Conservation (phyloP, 2,113 vertebrate species). For the Psittacula cyanocephala region DNA sequence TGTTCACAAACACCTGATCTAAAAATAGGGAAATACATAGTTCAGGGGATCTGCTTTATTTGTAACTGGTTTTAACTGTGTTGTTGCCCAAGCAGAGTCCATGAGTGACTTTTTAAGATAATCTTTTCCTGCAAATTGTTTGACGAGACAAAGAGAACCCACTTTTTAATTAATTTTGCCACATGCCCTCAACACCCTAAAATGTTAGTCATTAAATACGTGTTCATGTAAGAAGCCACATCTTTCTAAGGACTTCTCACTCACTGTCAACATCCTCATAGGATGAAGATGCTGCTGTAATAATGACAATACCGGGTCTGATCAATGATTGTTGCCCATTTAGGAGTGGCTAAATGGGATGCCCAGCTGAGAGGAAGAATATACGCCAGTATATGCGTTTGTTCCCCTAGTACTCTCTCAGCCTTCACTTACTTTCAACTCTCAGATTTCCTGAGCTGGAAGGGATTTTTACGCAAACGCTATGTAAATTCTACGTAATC, state of each 20-base stretch:
- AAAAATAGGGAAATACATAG: neutral
- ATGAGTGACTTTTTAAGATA: neutral
- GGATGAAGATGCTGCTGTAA: neutral
- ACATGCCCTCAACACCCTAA: neutral
- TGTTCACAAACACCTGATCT: neutral
- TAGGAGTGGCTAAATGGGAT: neutral
- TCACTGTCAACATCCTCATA: neutral
- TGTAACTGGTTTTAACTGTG: neutral
- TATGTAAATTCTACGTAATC: neutral
- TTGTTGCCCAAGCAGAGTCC: neutral
- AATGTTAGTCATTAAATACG: neutral
- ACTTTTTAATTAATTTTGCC: neutral
- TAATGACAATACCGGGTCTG: fast-evolving
- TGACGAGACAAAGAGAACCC: neutral
- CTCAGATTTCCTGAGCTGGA: neutral
- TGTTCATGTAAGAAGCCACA: neutral
- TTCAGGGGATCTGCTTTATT: neutral
- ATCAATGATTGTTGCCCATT: neutral
- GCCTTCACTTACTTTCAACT: neutral
- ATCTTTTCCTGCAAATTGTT: neutral
- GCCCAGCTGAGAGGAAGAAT: neutral
- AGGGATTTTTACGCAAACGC: neutral
- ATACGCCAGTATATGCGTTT: neutral
- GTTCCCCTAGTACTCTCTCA: neutral
- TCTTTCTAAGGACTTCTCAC: neutral